phyloP scores from a whole-genome alignment of 2,113 vertebrate species.

The Carlito syrichta region DNA sequence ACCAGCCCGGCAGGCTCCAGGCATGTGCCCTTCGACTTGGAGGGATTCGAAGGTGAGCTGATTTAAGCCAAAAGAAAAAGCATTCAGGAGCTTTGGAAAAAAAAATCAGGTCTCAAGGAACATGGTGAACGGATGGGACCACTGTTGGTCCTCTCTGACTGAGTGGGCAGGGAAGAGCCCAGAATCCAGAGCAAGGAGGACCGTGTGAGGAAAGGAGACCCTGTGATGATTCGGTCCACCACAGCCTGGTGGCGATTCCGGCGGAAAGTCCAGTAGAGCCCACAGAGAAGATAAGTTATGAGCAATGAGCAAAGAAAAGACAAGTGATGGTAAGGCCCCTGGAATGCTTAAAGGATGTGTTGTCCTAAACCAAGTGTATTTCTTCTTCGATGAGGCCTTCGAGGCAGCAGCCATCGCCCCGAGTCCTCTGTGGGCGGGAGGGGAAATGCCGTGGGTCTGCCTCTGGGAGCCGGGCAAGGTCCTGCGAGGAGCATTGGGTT shows the following conservation, averaged over 20 bases:
- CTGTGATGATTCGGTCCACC: too few relatives aligned
- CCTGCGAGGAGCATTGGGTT: neutral
- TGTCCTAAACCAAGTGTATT: neutral
- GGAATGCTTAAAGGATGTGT: neutral
- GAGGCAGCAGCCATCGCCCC: neutral
- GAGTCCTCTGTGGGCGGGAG: neutral
- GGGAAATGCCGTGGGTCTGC: neutral
- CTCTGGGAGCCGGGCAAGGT: neutral
- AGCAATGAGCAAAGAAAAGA: neutral
- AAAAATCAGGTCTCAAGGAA: neutral
- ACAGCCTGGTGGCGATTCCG: neutral
- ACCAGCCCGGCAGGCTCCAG: too few relatives aligned
- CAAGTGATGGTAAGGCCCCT: neutral
- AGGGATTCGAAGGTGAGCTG: neutral
- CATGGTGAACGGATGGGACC: neutral
- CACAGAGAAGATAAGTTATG: neutral
- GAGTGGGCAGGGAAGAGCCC: neutral
- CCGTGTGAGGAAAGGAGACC: too few relatives aligned
- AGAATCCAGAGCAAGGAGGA: neutral
- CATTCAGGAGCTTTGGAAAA: neutral
- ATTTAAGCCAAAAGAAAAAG: too few relatives aligned
- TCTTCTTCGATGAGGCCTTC: slow-evolving; percentile 3
- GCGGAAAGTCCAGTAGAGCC: neutral
- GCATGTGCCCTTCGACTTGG: neutral
- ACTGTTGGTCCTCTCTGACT: neutral